Conservation (phyloP, 2,113 vertebrate genomes). For the Chauna torquata region DNA sequence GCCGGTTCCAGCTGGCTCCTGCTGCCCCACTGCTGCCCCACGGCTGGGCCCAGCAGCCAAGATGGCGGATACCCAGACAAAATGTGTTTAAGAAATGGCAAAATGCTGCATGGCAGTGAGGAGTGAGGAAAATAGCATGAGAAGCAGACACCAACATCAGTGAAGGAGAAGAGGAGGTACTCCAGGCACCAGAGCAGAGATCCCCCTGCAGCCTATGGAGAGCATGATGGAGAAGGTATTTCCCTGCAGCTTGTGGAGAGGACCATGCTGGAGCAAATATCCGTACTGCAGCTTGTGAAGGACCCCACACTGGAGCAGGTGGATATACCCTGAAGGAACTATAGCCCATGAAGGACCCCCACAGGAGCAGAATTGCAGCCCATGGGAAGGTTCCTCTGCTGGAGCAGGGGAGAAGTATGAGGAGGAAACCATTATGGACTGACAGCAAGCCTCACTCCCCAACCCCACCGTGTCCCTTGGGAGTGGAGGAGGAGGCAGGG, state of each 20-base stretch:
- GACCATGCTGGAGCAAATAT: not conserved
- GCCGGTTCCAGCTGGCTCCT: accelerated
- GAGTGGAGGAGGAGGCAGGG: not conserved
- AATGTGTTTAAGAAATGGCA: not conserved
- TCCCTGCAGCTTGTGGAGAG: not conserved
- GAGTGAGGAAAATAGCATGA: not conserved
- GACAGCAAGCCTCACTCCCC: not conserved
- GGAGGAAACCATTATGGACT: not conserved
- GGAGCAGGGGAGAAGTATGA: not conserved
- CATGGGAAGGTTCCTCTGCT: not conserved
- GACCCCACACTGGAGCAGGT: not conserved
- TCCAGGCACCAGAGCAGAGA: not conserved
- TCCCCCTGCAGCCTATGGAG: not conserved
- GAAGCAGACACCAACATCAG: not conserved
- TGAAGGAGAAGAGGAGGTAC: not conserved
- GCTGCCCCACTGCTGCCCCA: accelerated
- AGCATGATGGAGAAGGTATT: not conserved
- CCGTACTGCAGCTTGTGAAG: not conserved
- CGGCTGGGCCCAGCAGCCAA: accelerated
- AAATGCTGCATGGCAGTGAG: not conserved
- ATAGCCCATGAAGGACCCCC: not conserved
- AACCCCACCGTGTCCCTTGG: not conserved
- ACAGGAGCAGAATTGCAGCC: not conserved
- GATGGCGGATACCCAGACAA: accelerated
- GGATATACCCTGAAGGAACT: too few species aligned